Percentiles rank a stretch among this genome's conserved stretches.
Conservation (phyloP, 2,797 vertebrate genomes). For the Amblyraja radiata region DNA sequence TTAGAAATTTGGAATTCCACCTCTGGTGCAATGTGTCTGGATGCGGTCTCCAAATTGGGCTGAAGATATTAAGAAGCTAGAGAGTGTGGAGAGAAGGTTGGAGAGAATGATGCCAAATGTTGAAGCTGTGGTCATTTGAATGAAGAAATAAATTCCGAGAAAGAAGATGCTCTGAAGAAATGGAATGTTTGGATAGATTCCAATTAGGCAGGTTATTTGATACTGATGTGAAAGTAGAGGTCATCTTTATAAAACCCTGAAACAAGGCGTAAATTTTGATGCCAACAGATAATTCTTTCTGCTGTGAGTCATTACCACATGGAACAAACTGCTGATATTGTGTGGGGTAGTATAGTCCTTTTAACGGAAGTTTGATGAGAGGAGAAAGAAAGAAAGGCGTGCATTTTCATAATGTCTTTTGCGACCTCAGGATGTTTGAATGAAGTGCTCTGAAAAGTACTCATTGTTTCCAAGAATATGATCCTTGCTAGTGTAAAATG, state of each 20-base stretch:
- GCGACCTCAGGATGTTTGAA: no score
- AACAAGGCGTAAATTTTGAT: background rate
- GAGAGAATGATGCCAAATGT: background rate
- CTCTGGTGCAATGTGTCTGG: background rate
- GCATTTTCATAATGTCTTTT: background rate
- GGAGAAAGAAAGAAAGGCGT: background rate
- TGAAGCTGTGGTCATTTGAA: background rate
- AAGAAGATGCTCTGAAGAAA: background rate
- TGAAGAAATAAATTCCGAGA: background rate
- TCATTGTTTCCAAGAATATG: no score
- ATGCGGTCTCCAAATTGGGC: background rate
- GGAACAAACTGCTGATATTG: background rate
- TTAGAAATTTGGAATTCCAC: background rate
- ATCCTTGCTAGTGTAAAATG: background rate
- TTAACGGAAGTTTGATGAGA: background rate
- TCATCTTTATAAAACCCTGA: background rate
- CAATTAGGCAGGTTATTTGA: background rate
- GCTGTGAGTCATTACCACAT: background rate
- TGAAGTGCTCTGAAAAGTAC: no score
- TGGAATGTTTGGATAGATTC: background rate
- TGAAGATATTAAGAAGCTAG: background rate
- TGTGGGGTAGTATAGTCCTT: background rate
- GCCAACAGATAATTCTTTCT: background rate
- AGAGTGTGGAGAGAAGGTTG: background rate
- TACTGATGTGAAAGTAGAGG: background rate